A percentile compares a stretch with the other conserved stretches of the same genome.
Evolutionary conservation across 2,113 vertebrate genomes (phyloP).

Genomic region (Morphnarchus princeps): DNA sequence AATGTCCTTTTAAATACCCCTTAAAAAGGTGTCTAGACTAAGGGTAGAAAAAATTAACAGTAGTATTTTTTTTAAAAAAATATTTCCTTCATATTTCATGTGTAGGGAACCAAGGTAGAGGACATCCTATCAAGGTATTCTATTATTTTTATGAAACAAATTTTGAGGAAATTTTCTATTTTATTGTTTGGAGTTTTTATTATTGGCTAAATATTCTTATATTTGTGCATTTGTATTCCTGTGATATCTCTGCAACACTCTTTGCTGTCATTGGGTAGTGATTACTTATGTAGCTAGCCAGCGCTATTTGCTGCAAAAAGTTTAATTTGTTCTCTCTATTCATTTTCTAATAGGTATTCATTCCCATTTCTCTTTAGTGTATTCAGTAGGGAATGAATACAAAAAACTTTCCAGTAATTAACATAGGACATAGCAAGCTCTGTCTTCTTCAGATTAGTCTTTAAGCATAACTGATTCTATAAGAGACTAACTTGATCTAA

Average conservation of each 20-base stretch:
- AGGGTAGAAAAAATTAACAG: neutral
- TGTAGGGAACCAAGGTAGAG: neutral
- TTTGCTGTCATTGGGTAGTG: neutral
- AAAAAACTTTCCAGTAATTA: neutral
- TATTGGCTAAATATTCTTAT: neutral
- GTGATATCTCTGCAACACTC: neutral
- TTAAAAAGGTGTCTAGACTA: neutral
- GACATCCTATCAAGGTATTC: neutral
- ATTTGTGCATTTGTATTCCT: neutral
- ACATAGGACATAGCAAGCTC: neutral
- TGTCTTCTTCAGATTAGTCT: neutral
- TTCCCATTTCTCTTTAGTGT: neutral
- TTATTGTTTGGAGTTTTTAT: neutral
- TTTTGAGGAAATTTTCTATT: neutral
- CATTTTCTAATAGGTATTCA: neutral
- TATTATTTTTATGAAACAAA: neutral
- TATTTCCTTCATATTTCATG: neutral
- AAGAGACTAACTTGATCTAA: neutral
- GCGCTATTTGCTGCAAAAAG: neutral
- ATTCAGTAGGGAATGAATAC: neutral
- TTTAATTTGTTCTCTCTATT: neutral
- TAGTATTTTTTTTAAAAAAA: neutral
- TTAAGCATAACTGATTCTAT: neutral
- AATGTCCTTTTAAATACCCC: neutral
- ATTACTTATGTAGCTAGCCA: neutral